Evolutionary conservation across 2,797 vertebrate genomes (phyloP), one percentile per base, ranked within the genome.

Genomic region (Catostomus latipinnis): DNA sequence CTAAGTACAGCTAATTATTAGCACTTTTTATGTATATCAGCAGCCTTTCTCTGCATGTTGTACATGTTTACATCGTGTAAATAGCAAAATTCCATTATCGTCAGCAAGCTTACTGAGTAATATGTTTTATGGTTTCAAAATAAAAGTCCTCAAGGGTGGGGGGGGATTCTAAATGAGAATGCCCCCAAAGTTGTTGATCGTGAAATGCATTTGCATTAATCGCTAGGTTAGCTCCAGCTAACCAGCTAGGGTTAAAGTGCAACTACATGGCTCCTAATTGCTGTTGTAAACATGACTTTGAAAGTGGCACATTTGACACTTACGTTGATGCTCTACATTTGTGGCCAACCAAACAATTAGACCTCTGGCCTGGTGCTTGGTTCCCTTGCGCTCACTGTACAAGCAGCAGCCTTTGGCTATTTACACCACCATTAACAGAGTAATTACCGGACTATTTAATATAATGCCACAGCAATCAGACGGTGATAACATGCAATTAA

Each of bases 361-460:
- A 85, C 84, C 92, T 85, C 85, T 93, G 92, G 93, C 92, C 91
- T 87, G 14, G 65, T 16, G 53, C 79, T 71, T 76, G 49, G 52
- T 85, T 78, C 89, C 89, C 87, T 91, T 90, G 93, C 92, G 91
- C 91, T 91, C 90, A 90, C 90, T 89, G 90, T 94, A 90, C 93
- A 91, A 95, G 91, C 92, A 90, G 88, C 93, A 93, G 95, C 97
- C 95, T 88, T 86, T 88, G 96, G 97, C 96, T 97, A 97, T 97
- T 98, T 98, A 96, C 95, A 95, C 95, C 96, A 93, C 94, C 94
- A 96, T 97, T 95, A 95, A 94, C 92, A 93, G 95, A 96, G 96
- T 98, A 98, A 98, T 99, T 98, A 98, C 96, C 95, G 96, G 96
- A 97, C 96, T 96, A 96, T 97, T 98, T 98, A 97, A 97, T 98